Percentiles rank a stretch among this genome's conserved stretches.
Evolutionary conservation across 2,113 vertebrate genomes (phyloP).

Genomic region (Lophochroa leadbeateri): DNA sequence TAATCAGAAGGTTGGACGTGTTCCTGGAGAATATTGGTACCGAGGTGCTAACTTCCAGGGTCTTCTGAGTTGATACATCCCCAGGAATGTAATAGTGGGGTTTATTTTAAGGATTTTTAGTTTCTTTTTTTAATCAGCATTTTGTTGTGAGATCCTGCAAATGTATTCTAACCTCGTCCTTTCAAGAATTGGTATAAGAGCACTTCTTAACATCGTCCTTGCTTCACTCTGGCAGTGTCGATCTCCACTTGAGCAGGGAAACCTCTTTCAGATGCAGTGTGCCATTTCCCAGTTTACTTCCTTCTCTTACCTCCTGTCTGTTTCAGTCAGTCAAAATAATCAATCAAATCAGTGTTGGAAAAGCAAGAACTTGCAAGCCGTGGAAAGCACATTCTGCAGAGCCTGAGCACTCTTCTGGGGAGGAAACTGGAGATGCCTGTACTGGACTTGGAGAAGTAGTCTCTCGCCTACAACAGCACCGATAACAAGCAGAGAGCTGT

Average conservation of each 20-base stretch:
- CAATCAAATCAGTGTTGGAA: slow-evolving; percentile 42
- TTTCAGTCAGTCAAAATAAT: slow-evolving; percentile 39
- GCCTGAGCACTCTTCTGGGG: neutral
- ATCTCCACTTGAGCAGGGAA: slow-evolving; percentile 40
- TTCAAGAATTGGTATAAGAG: slow-evolving; percentile 37
- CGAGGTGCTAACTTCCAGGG: slow-evolving; percentile 57
- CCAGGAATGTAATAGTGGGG: slow-evolving; percentile 56
- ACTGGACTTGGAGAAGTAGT: slow-evolving; percentile 28
- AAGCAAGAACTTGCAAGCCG: neutral
- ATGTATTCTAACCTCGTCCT: slow-evolving; percentile 57
- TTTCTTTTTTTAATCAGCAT: slow-evolving; percentile 55
- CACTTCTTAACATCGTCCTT: slow-evolving; percentile 43
- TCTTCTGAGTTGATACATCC: slow-evolving; percentile 58
- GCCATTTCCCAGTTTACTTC: slow-evolving; percentile 59
- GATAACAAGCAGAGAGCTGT: slow-evolving; percentile 50
- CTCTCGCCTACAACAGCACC: neutral
- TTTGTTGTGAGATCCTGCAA: slow-evolving; percentile 65
- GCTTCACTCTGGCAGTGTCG: slow-evolving; percentile 29
- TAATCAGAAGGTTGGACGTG: slow-evolving; percentile 57
- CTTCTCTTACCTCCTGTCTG: slow-evolving; percentile 55
- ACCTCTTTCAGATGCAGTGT: slow-evolving; percentile 27
- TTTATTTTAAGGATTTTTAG: slow-evolving; percentile 46
- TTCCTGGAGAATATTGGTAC: slow-evolving; percentile 64
- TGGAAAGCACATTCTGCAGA: slow-evolving; percentile 14
- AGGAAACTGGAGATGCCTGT: neutral